Conservation (phyloP, 2,888 invertebrate species). For the Cheilosia scutellata region DNA sequence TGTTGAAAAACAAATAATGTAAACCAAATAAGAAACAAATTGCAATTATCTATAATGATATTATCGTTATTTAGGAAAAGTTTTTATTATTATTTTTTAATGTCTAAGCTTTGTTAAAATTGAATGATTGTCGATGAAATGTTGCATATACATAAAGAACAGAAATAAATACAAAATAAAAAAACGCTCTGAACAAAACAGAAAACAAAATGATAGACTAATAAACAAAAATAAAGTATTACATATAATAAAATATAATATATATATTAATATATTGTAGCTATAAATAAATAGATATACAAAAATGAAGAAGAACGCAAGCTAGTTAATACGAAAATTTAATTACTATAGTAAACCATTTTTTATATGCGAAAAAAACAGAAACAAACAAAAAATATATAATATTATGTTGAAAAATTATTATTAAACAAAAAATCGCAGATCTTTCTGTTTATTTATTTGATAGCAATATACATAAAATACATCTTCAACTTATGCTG, state of each 20-base stretch:
- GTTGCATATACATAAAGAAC: constrained; percentile 47
- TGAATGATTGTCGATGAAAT: constrained; percentile 40
- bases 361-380: constrained; percentile 72
- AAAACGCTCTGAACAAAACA: constrained; percentile 43
- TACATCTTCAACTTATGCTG: constrained; percentile 57
- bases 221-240: constrained; percentile 75
- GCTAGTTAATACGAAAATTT: constrained; percentile 70
- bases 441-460: constrained; percentile 41
- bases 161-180: constrained; percentile 35
- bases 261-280: constrained; percentile 64
- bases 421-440: constrained; percentile 47
- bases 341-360: constrained; percentile 68
- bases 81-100: constrained; percentile 55
- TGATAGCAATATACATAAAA: constrained; percentile 67
- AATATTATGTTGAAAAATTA: constrained; percentile 56
- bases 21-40: constrained; percentile 54
- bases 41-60: constrained; percentile 74
- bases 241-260: constrained; percentile 62
- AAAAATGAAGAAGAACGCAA: constrained; percentile 48
- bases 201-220: constrained; percentile 68
- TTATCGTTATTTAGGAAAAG: constrained; percentile 70
- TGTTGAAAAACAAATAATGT: constrained; percentile 27
- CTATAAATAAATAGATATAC: constrained; percentile 48
- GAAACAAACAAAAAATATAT: constrained; percentile 21
- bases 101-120: constrained; percentile 71